Conservation (phyloP, 92 coral and sea anemone species). For the Ricordea florida region DNA sequence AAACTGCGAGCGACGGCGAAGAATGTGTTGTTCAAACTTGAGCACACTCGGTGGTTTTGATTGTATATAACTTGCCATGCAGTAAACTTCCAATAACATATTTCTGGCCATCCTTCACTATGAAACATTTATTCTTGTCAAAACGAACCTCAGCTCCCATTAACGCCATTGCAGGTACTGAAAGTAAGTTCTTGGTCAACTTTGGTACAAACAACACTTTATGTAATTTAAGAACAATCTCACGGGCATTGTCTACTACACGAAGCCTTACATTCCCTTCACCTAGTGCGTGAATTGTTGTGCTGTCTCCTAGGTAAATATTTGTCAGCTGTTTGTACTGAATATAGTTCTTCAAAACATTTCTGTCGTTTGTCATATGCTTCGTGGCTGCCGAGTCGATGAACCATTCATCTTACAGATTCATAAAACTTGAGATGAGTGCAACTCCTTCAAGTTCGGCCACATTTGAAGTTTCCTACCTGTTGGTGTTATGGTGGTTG, state of each 20-base stretch:
- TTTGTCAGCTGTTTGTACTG: constrained; percentile 50
- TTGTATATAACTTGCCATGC: constrained; percentile 43
- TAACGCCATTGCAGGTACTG: constrained; percentile 58
- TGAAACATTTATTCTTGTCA: constrained; percentile 28
- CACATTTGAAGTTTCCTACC: constrained; percentile 53
- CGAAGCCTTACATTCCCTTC: constrained; percentile 57
- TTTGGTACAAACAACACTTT: constrained; percentile 58
- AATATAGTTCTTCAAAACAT: constrained; percentile 50
- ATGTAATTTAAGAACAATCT: constrained; percentile 40
- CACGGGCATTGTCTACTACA: constrained; percentile 12
- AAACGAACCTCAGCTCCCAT: constrained; percentile 62
- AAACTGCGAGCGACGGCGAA: constrained; percentile 49
- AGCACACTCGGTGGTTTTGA: constrained; percentile 50
- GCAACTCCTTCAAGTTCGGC: constrained; percentile 62
- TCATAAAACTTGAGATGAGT: constrained; percentile 41
- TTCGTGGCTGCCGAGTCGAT: constrained; percentile 78
- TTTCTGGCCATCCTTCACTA: constrained; percentile 38
- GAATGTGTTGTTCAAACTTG: constrained; percentile 39
- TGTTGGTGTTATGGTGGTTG: not conserved
- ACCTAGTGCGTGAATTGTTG: constrained; percentile 46
- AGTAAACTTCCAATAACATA: constrained; percentile 39
- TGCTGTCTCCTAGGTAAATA: constrained; percentile 59
- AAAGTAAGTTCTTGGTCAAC: constrained; percentile 43
- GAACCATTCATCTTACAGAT: constrained; percentile 50
- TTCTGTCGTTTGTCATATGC: constrained; percentile 56